Evolutionary conservation across 2,888 invertebrate species (phyloP).

Genomic region (Smittia sp.): DNA sequence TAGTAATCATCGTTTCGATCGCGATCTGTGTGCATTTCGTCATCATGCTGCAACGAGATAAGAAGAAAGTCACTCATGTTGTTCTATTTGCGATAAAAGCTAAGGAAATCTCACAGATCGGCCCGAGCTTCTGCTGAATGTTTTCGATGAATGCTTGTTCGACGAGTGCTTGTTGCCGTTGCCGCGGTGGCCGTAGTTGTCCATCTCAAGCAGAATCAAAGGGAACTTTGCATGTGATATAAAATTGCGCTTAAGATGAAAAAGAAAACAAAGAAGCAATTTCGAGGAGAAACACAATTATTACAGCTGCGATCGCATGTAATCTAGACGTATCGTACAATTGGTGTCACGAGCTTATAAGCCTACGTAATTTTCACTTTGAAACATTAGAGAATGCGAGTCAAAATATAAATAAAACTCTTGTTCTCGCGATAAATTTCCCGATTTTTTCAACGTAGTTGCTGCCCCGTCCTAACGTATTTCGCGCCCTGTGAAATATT

Average conservation of each 20-base stretch:
- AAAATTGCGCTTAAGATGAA: neutral
- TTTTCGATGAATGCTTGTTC: slow-evolving; percentile 6
- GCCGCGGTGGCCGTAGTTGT: slow-evolving; percentile 6
- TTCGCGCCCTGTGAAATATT: too few relatives aligned
- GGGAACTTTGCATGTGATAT: neutral
- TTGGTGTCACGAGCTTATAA: neutral
- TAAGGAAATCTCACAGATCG: slow-evolving; percentile 13
- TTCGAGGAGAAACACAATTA: too few relatives aligned
- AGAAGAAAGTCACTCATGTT: too few relatives aligned
- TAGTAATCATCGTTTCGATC: slow-evolving; percentile 35
- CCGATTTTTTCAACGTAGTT: too few relatives aligned
- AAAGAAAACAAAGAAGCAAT: slow-evolving; percentile 4
- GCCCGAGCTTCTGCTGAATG: neutral
- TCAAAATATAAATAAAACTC: too few relatives aligned
- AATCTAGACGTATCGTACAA: neutral
- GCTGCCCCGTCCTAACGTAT: too few relatives aligned
- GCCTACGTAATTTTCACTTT: neutral
- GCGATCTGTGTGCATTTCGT: slow-evolving; percentile 32
- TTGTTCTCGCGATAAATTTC: too few relatives aligned
- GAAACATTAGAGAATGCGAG: too few relatives aligned
- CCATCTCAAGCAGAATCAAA: neutral
- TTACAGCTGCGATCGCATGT: neutral
- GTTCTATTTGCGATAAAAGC: slow-evolving; percentile 1
- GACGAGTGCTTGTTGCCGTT: neutral
- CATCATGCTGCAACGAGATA: slow-evolving; percentile 20